Evolutionary conservation across 2,113 vertebrate genomes (phyloP).

Genomic region (Cheirogaleus medius): DNA sequence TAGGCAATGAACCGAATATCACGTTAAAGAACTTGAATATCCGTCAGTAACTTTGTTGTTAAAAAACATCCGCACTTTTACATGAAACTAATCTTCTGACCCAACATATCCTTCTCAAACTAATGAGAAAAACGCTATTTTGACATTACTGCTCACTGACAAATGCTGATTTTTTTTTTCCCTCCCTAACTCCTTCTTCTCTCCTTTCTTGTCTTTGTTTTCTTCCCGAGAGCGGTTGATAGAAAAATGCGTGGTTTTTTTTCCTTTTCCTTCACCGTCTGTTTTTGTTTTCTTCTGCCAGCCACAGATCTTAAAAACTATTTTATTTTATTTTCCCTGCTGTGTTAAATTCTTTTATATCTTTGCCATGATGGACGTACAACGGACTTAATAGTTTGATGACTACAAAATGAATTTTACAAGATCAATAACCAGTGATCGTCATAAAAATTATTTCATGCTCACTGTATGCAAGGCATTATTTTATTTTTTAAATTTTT

Average conservation of each 20-base stretch:
- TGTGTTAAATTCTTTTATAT: neutral
- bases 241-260: neutral
- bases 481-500: neutral
- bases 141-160: neutral
- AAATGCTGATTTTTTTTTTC: neutral
- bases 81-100: neutral
- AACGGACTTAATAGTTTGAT: neutral
- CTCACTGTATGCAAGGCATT: neutral
- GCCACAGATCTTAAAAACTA: neutral
- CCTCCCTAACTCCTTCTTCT: accelerated
- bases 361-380: neutral
- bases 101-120: neutral
- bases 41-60: neutral
- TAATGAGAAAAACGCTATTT: neutral
- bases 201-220: neutral
- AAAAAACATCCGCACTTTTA: neutral
- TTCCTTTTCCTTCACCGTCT: neutral
- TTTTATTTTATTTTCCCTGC: neutral
- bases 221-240: neutral
- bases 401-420: neutral
- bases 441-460: neutral
- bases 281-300: neutral
- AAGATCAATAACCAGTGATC: neutral
- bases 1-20: neutral
- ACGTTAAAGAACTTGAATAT: neutral